These are phyloP conservation scores for Typhlomys cinereus DNA, from an alignment of 2,113 vertebrate species.

Conservation along the genomic window DNA sequence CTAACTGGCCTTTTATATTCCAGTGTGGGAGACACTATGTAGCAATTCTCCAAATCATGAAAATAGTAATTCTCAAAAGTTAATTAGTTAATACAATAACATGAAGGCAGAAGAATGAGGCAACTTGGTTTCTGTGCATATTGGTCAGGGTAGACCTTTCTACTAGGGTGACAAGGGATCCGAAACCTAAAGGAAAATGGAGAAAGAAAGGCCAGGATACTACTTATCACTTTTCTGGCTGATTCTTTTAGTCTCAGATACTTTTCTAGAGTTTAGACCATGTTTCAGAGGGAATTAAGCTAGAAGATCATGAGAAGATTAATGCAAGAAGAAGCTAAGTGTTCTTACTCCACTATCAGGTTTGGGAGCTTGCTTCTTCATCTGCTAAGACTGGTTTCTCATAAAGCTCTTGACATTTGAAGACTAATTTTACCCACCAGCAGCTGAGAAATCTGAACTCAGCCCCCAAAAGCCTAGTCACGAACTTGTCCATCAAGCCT, in stretches of 20 bases:
- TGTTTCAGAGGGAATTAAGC: background rate
- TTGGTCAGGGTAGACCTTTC: background rate
- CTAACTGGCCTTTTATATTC: background rate
- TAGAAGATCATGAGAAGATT: background rate
- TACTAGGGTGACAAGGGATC: background rate
- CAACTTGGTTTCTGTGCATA: background rate
- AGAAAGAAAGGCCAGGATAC: background rate
- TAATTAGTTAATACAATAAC: background rate
- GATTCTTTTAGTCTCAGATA: background rate
- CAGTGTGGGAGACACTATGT: background rate
- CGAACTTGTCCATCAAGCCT: fast-evolving
- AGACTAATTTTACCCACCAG: background rate
- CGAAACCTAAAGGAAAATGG: background rate
- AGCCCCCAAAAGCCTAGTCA: background rate
- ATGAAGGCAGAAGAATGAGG: background rate
- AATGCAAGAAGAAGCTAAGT: background rate
- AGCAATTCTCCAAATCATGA: background rate
- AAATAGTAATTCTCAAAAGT: background rate
- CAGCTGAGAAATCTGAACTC: background rate
- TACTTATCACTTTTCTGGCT: background rate
- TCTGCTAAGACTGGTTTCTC: background rate
- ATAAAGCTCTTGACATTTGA: background rate
- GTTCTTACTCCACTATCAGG: background rate
- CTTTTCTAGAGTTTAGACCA: background rate
- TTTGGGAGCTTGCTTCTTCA: background rate